phyloP scores from a whole-genome alignment of 2,113 vertebrate species.

The Phainopepla nitens region DNA sequence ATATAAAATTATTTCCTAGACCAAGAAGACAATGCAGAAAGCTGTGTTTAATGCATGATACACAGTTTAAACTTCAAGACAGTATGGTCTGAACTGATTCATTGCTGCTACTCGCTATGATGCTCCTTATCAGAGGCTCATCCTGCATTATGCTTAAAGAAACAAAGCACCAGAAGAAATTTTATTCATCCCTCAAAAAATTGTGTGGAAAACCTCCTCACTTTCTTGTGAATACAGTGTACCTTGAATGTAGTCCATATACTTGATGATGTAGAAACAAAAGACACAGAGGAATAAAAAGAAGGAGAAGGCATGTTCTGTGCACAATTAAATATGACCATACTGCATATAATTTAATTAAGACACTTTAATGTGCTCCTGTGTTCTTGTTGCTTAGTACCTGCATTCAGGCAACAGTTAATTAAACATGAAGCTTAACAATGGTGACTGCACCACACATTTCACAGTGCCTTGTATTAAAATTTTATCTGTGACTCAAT shows the following conservation, averaged over 20 bases:
- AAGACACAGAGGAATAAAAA: background rate
- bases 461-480: background rate
- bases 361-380: background rate
- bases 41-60: background rate
- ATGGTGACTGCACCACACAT: background rate
- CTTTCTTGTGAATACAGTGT: background rate
- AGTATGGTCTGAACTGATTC: background rate
- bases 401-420: background rate
- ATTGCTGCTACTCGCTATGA: background rate
- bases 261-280: background rate
- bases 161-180: background rate
- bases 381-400: conserved; percentile 21
- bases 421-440: conserved; percentile 19
- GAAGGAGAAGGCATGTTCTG: background rate
- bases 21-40: background rate
- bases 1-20: background rate
- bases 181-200: background rate
- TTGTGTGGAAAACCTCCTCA: background rate
- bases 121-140: background rate
- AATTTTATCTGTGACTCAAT: background rate
- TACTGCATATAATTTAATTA: conserved; percentile 3
- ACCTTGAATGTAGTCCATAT: background rate
- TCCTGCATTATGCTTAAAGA: background rate
- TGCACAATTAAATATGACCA: background rate
- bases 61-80: background rate